These are phyloP conservation scores for Rambutsinella grinnellia DNA, from an alignment of 2,888 invertebrate species.

Conservation along the genomic window DNA sequence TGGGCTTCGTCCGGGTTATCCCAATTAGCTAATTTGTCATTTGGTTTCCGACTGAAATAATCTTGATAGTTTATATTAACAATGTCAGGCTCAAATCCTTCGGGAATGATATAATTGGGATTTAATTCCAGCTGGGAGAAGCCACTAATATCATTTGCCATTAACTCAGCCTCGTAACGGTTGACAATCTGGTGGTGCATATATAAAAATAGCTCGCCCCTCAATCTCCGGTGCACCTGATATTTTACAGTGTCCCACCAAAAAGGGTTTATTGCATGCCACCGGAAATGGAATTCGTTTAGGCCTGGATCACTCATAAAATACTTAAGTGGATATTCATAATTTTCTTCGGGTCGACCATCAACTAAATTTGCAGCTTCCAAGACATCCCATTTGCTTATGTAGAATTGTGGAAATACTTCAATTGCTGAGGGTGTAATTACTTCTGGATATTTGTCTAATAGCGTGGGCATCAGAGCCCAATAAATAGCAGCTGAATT, in stretches of 20 bases:
- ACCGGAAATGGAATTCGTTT: slow-evolving; percentile 77
- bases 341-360: neutral
- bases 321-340: slow-evolving; percentile 76
- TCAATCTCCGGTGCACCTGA: slow-evolving; percentile 71
- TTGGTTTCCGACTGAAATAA: too few species aligned
- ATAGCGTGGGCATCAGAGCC: neutral
- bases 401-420: slow-evolving; percentile 11
- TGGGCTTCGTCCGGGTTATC: too few species aligned
- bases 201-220: slow-evolving; percentile 77
- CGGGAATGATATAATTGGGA: neutral
- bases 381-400: neutral
- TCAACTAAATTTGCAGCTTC: too few species aligned
- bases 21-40: too few species aligned
- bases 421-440: neutral
- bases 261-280: slow-evolving; percentile 76
- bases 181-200: slow-evolving; percentile 77
- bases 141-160: slow-evolving; percentile 78
- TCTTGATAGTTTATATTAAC: slow-evolving; percentile 5
- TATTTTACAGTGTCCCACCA: slow-evolving; percentile 74
- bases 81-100: neutral
- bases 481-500: neutral
- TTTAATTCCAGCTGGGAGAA: slow-evolving; percentile 74
- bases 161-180: slow-evolving; percentile 80
- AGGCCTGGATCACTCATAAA: slow-evolving; percentile 81
- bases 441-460: neutral